phyloP scores from a whole-genome alignment of 2,797 vertebrate species.

The Takifugu rubripes region DNA sequence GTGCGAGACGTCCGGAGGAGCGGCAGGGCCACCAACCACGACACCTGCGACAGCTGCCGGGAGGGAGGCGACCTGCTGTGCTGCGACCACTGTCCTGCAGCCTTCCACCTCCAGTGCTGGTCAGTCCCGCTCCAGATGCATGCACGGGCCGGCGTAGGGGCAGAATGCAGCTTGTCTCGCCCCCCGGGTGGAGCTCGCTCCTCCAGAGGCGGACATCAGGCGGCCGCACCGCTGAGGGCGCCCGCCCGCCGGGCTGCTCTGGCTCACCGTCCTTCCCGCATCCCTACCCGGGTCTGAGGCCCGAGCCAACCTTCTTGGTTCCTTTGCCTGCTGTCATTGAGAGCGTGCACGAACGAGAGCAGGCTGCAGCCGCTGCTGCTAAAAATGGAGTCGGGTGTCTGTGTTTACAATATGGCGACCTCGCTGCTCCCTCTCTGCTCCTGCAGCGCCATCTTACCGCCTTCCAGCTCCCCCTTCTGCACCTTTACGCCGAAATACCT shows the following conservation, averaged over 20 bases:
- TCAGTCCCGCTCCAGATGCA: conserved; percentile 44
- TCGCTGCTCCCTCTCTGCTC: conserved; percentile 75
- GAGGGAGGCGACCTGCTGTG: conserved; percentile 95
- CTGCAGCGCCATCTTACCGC: conserved; percentile 87
- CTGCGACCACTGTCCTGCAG: conserved; percentile 96
- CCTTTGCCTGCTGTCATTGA: background rate
- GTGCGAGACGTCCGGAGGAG: conserved; percentile 91
- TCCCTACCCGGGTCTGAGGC: no score
- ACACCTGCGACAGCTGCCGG: conserved; percentile 97
- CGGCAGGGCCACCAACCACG: conserved; percentile 94
- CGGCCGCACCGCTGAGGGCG: no score
- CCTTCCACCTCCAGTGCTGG: conserved; percentile 98
- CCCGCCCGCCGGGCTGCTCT: no score
- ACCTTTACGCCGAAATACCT: no score
- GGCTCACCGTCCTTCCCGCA: no score
- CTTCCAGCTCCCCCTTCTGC: conserved; percentile 7
- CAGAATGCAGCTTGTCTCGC: background rate
- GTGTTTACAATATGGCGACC: conserved; percentile 95
- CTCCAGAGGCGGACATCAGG: no score
- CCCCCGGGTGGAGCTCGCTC: no score
- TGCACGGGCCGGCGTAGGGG: background rate
- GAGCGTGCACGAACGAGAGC: no score
- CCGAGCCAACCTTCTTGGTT: background rate
- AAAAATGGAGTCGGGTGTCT: conserved; percentile 72
- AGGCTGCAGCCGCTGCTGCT: conserved; percentile 23